phyloP scores from a whole-genome alignment of 1,140 invertebrate species.

The Ruditapes philippinarum region DNA sequence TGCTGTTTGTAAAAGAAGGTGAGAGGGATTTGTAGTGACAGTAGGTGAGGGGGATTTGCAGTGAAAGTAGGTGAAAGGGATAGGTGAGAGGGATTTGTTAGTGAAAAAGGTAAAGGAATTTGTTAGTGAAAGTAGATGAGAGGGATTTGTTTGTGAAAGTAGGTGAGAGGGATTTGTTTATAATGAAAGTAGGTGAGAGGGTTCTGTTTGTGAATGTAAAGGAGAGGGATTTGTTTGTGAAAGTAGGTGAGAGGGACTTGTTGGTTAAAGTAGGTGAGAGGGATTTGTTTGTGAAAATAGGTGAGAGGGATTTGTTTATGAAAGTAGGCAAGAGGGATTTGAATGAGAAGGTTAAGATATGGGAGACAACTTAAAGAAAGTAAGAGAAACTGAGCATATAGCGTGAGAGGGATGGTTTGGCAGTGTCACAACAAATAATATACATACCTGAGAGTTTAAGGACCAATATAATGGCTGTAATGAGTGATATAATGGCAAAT shows the following conservation, averaged over 20 bases:
- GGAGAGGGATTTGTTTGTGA: neutral
- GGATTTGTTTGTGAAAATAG: neutral
- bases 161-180: neutral
- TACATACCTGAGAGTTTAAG: constrained; percentile 41
- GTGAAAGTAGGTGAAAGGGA: neutral
- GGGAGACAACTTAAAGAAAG: no score
- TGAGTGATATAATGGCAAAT: constrained; percentile 4
- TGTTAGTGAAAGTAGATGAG: neutral
- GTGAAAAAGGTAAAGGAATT: neutral
- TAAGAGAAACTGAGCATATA: no score
- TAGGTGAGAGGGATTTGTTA: neutral
- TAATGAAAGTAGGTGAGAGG: neutral
- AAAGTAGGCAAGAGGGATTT: neutral
- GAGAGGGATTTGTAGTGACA: no score
- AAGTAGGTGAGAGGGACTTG: neutral
- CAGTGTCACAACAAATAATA: no score
- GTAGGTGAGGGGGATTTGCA: neutral
- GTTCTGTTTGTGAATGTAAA: neutral
- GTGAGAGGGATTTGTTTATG: neutral
- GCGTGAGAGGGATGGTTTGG: no score
- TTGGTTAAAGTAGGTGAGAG: neutral
- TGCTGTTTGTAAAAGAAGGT: no score
- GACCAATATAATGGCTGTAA: neutral
- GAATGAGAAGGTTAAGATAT: no score
- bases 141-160: neutral